Percentiles rank a stretch among this genome's conserved stretches.
Conservation (phyloP, 2,113 vertebrate species). For the Lutjanus erythropterus region DNA sequence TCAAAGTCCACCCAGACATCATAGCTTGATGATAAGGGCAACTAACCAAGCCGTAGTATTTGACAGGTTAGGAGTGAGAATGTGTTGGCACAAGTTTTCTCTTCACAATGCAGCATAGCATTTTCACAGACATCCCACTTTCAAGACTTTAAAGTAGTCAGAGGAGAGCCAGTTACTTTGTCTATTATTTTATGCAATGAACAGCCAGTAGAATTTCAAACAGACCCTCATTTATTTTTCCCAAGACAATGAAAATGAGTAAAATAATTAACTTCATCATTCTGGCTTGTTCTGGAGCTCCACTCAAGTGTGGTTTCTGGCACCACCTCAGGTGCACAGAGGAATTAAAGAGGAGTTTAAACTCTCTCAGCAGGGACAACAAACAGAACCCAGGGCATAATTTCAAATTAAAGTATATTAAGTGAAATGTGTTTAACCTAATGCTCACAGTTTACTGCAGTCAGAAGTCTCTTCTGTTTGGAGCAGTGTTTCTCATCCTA, state of each 20-base stretch:
- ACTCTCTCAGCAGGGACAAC: conserved; percentile 10
- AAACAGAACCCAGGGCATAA: neutral
- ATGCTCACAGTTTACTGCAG: neutral
- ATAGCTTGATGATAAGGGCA: no score
- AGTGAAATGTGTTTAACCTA: neutral
- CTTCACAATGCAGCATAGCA: neutral
- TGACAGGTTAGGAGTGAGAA: no score
- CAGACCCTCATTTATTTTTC: neutral
- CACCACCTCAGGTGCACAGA: neutral
- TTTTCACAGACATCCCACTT: neutral
- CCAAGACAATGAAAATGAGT: neutral
- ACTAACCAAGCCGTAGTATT: no score
- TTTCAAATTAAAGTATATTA: conserved; percentile 1
- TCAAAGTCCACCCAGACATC: no score
- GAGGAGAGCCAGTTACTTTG: neutral
- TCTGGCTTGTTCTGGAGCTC: neutral
- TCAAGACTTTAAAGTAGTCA: neutral
- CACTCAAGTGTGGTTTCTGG: neutral
- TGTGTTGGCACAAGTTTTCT: no score
- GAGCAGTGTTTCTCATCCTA: neutral
- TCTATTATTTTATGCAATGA: neutral
- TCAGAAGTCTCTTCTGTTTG: neutral
- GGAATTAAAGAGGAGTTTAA: neutral
- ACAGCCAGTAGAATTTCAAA: neutral
- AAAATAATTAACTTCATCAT: conserved; percentile 2